These are phyloP conservation scores for Crematogaster levior DNA, from an alignment of 2,888 invertebrate species.

Conservation along the genomic window DNA sequence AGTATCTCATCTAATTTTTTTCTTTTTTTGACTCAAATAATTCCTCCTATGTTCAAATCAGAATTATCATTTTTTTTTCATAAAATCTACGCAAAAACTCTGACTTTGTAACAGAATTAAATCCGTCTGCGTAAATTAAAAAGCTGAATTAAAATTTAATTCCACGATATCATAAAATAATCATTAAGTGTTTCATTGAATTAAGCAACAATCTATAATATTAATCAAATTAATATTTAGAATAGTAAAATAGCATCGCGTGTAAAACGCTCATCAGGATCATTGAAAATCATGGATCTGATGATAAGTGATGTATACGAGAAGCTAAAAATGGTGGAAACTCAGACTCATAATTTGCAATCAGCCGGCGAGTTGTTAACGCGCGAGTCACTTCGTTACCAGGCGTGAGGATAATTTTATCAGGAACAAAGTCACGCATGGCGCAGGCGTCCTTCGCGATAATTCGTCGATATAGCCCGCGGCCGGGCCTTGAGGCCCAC, in stretches of 20 bases:
- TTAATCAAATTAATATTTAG: conserved; percentile 7
- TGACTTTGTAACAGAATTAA: not conserved
- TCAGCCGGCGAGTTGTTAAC: conserved; percentile 62
- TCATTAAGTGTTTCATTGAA: not conserved
- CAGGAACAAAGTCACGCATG: conserved; percentile 46
- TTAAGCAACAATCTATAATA: not conserved
- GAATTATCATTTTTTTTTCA: not conserved
- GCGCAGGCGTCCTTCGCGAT: conserved; percentile 42
- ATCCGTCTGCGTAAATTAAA: not conserved
- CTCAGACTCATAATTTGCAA: conserved; percentile 64
- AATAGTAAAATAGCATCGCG: not conserved
- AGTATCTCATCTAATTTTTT: too few species aligned
- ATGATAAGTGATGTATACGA: conserved; percentile 11
- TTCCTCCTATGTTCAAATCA: not conserved
- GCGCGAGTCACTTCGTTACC: conserved; percentile 43
- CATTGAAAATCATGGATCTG: conserved; percentile 32
- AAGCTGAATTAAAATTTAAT: not conserved
- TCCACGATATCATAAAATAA: not conserved
- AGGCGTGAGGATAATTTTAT: conserved; percentile 47
- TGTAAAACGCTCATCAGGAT: conserved; percentile 1
- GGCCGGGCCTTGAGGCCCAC: conserved; percentile 37
- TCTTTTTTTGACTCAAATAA: too few species aligned
- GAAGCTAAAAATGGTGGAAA: conserved; percentile 13
- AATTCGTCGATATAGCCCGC: conserved; percentile 37
- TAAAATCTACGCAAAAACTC: not conserved